A percentile compares a stretch with the other conserved stretches of the same genome.
These are phyloP conservation scores for Philereme vetulata DNA, from an alignment of 2,888 invertebrate species.

Conservation along the genomic window DNA sequence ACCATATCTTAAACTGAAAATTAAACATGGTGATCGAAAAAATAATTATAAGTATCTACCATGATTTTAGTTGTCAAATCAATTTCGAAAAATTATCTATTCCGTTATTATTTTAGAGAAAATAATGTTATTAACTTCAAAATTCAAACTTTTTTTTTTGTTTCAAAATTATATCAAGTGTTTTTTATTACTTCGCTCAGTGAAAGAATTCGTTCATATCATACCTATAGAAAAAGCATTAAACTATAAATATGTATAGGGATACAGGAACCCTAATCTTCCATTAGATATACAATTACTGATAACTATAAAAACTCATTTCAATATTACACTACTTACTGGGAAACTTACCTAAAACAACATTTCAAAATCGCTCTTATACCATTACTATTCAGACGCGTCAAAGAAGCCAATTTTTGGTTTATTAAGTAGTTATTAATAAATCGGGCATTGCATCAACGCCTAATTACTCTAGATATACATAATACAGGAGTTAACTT, in stretches of 20 bases:
- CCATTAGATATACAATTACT: slow-evolving; percentile 31
- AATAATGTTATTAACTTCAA: too few relatives aligned
- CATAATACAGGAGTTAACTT: slow-evolving; percentile 39
- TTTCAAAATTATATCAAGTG: too few relatives aligned
- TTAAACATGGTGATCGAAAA: too few relatives aligned
- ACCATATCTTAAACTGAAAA: too few relatives aligned
- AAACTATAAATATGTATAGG: slow-evolving; percentile 28
- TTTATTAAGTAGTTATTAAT: slow-evolving; percentile 56
- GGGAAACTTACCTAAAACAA: slow-evolving; percentile 66
- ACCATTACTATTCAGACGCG: slow-evolving; percentile 62
- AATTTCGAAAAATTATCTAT: too few relatives aligned
- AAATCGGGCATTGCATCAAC: slow-evolving; percentile 58
- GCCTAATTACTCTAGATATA: slow-evolving; percentile 55
- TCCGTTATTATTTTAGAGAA: too few relatives aligned
- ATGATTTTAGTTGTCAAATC: too few relatives aligned
- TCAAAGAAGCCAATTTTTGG: slow-evolving; percentile 79
- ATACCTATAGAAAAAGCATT: slow-evolving; percentile 23
- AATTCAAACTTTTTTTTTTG: too few relatives aligned
- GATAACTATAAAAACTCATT: slow-evolving; percentile 47
- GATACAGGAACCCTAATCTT: slow-evolving; percentile 12
- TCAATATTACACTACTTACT: slow-evolving; percentile 62
- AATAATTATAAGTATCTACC: too few relatives aligned
- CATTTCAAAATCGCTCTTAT: slow-evolving; percentile 74
- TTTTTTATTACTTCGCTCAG: slow-evolving; percentile 4
- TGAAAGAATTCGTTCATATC: slow-evolving; percentile 7